Evolutionary conservation across 2,113 vertebrate genomes (phyloP), one percentile per base, ranked within the genome.

Genomic region (Paramisgurnus dabryanus): DNA sequence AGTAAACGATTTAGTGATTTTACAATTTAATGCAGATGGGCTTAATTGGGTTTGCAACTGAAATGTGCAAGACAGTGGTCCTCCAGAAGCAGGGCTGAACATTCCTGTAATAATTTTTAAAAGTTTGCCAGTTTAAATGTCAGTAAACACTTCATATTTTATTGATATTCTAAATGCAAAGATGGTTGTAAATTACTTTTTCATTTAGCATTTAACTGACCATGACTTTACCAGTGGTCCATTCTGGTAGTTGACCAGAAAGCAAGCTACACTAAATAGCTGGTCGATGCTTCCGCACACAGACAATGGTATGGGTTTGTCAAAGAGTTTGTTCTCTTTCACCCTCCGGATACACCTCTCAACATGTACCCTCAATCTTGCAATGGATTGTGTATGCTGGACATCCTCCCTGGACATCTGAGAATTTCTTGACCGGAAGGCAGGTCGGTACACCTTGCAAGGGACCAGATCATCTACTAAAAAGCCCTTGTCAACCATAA

Each of bases 401-500:
- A 85, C 75, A 12, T 85, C 53, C 9, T 63, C 5, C 10, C 2
- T 11, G 15, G 41, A 27, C 67, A 80, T 80, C 41, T 80, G 82
- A 4, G 53, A 13, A 6, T 39, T 41, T 13, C 43, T 76, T 17
- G 67, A 65, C 5, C 76, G 60, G 22, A 80, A 84, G 7, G 39
- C 67, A 47, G 83, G 79, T 15, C 74, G 17, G 66, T 81, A 40
- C 5, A 84, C 11, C n/a, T 78, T 78, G 45, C 82, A 84, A 18
- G 73, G 79, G 22, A 68, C 65, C 22, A 68, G 58, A 60, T 70
- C 73, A 7, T 82, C 73, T 43, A 82, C 50, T 47, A 73, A 40
- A n/a, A 82, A 85, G 34, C 77, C 84, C 13, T 80, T 80, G 53
- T 85, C 50, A 5, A 77, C 81, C 73, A 80, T 85, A 11, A 83